These are phyloP conservation scores for Leptobrachium leishanense DNA, from an alignment of 2,113 vertebrate genomes.

Conservation along the genomic window DNA sequence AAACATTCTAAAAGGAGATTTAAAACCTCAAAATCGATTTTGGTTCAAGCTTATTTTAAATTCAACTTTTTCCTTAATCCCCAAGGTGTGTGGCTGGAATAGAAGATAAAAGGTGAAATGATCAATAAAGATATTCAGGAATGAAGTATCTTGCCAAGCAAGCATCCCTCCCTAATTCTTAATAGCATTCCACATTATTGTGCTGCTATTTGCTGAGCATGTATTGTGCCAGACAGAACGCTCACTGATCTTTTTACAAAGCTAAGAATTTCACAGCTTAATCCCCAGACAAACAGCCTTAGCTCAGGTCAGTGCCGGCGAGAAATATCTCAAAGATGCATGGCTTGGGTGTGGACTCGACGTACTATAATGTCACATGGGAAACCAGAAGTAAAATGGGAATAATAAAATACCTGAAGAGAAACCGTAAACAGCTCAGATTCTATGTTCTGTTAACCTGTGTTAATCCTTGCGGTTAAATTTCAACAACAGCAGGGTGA, in stretches of 20 bases:
- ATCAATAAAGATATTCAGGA: background rate
- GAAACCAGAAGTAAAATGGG: background rate
- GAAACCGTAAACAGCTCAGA: background rate
- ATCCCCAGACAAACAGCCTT: constrained; percentile 38
- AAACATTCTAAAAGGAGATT: too few species aligned
- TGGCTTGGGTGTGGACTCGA: background rate
- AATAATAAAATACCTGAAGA: background rate
- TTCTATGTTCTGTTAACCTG: constrained; percentile 19
- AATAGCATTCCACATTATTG: constrained; percentile 1
- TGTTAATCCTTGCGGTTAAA: constrained; percentile 18
- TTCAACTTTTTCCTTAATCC: too few species aligned
- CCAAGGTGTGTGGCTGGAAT: too few species aligned
- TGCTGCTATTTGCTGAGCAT: constrained; percentile 18
- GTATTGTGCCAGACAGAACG: background rate
- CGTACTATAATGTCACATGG: background rate
- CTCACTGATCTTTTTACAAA: constrained; percentile 18
- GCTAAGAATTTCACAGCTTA: constrained; percentile 6
- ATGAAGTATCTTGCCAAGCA: background rate
- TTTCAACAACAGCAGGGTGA: constrained; percentile 8
- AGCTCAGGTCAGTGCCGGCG: constrained; percentile 20
- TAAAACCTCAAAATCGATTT: too few species aligned
- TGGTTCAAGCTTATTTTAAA: too few species aligned
- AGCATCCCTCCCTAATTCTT: constrained; percentile 36
- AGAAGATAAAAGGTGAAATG: too few species aligned
- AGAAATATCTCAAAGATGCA: constrained; percentile 11